These are phyloP conservation scores for Argynnis bischoffii DNA, from an alignment of 2,888 invertebrate species.

Conservation along the genomic window DNA sequence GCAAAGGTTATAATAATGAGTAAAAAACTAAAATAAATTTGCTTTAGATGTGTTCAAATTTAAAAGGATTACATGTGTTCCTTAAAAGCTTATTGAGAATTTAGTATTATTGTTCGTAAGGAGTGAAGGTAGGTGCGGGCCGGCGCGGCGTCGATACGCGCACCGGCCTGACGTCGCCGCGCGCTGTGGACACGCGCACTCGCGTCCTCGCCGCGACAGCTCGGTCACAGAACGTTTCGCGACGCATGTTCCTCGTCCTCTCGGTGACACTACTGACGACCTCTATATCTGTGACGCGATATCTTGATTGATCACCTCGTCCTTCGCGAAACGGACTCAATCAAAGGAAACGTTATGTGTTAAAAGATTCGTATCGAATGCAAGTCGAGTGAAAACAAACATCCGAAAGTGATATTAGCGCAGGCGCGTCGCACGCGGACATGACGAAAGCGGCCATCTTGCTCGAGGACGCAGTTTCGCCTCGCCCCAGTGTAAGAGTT, in stretches of 20 bases:
- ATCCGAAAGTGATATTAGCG: slow-evolving; percentile 70
- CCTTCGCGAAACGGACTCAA: slow-evolving; percentile 30
- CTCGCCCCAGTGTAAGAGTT: slow-evolving; percentile 76
- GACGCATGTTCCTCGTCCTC: slow-evolving; percentile 57
- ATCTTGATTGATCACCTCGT: slow-evolving; percentile 32
- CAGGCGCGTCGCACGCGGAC: slow-evolving; percentile 74
- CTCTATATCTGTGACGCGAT: slow-evolving; percentile 47
- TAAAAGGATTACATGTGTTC: slow-evolving; percentile 26
- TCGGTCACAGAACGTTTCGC: slow-evolving; percentile 53
- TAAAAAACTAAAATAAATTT: slow-evolving; percentile 4
- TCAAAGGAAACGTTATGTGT: slow-evolving; percentile 47
- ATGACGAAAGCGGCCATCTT: slow-evolving; percentile 80
- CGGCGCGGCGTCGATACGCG: slow-evolving; percentile 62
- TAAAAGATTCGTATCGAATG: slow-evolving; percentile 47
- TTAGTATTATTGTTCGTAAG: slow-evolving; percentile 64
- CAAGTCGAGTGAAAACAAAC: slow-evolving; percentile 75
- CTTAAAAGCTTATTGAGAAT: slow-evolving; percentile 58
- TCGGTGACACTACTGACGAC: slow-evolving; percentile 54
- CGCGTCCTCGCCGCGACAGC: slow-evolving; percentile 55
- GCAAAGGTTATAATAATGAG: not conserved
- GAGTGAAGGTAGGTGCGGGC: slow-evolving; percentile 61
- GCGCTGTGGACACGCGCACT: slow-evolving; percentile 61
- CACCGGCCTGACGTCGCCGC: slow-evolving; percentile 66
- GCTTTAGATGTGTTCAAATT: slow-evolving; percentile 13
- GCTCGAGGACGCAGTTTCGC: slow-evolving; percentile 77